Evolutionary conservation across 2,797 vertebrate genomes (phyloP).

Genomic region (Lagorchestes hirsutus): DNA sequence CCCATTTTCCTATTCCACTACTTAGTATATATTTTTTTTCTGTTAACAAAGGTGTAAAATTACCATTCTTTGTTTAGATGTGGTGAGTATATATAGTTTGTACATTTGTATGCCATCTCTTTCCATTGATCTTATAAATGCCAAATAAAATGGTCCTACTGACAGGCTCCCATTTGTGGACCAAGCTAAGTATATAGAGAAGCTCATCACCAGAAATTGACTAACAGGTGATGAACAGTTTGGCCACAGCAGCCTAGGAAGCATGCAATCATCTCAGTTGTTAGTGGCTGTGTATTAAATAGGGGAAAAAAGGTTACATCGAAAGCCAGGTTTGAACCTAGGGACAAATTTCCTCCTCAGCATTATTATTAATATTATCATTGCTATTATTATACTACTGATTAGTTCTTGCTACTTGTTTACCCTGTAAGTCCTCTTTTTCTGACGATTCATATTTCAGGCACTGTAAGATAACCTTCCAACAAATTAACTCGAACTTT

Average conservation of each 20-base stretch:
- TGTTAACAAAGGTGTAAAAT: neutral
- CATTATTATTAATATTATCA: neutral
- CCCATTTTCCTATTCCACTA: slow-evolving; percentile 55
- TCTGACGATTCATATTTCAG: neutral
- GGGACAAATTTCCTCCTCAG: neutral
- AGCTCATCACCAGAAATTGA: neutral
- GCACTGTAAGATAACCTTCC: neutral
- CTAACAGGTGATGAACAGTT: neutral
- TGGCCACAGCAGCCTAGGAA: neutral
- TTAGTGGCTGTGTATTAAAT: slow-evolving; percentile 6
- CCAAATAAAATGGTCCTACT: neutral
- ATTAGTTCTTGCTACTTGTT: neutral
- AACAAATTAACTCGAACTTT: slow-evolving; percentile 19
- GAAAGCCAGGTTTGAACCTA: neutral
- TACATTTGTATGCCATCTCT: neutral
- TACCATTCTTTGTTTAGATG: neutral
- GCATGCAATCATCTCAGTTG: neutral
- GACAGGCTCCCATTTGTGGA: neutral
- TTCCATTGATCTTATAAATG: neutral
- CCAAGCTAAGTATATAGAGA: neutral
- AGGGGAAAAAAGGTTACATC: neutral
- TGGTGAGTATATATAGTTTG: neutral
- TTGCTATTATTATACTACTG: neutral
- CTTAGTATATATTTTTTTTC: neutral
- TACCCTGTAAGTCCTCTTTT: slow-evolving; percentile 6